A percentile compares a stretch with the other conserved stretches of the same genome.
These are phyloP conservation scores for Orchesella flavescens DNA, from an alignment of 2,888 invertebrate genomes.

Conservation along the genomic window DNA sequence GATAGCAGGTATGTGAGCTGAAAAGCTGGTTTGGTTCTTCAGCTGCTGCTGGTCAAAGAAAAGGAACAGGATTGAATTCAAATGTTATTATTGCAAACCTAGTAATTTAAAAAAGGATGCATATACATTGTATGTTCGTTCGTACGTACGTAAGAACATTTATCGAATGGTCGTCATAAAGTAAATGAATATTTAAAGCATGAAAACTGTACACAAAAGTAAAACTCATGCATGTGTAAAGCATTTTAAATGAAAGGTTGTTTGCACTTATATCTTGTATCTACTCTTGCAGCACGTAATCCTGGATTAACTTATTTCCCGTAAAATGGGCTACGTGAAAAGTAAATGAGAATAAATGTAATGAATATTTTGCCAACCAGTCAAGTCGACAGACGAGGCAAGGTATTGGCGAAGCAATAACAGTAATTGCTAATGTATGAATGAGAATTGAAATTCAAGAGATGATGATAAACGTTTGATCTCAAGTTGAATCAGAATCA, in stretches of 20 bases:
- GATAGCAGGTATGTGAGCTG: not conserved
- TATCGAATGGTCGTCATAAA: not conserved
- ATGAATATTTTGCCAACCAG: constrained; percentile 24
- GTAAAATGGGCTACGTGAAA: constrained; percentile 27
- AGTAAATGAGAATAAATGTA: constrained; percentile 44
- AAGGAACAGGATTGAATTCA: constrained; percentile 38
- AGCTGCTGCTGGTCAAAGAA: not conserved
- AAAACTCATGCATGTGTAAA: constrained; percentile 9
- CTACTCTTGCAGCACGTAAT: not conserved
- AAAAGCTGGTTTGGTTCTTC: not conserved
- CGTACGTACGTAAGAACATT: not conserved
- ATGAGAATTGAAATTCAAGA: constrained; percentile 13
- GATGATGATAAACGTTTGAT: constrained; percentile 13
- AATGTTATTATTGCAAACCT: constrained; percentile 14
- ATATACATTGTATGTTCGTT: not conserved
- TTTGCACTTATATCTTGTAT: no score
- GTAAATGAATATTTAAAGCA: no score
- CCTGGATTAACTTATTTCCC: constrained; percentile 45
- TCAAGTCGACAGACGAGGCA: not conserved
- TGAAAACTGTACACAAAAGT: no score
- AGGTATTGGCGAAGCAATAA: constrained; percentile 16
- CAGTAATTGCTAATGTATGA: not conserved
- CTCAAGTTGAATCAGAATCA: constrained; percentile 14
- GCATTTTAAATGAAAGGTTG: not conserved
- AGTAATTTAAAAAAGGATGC: constrained; percentile 15